Base-by-base conservation (phyloP, 2,113 vertebrate genomes). In the Bubo scandiacus region DNA sequence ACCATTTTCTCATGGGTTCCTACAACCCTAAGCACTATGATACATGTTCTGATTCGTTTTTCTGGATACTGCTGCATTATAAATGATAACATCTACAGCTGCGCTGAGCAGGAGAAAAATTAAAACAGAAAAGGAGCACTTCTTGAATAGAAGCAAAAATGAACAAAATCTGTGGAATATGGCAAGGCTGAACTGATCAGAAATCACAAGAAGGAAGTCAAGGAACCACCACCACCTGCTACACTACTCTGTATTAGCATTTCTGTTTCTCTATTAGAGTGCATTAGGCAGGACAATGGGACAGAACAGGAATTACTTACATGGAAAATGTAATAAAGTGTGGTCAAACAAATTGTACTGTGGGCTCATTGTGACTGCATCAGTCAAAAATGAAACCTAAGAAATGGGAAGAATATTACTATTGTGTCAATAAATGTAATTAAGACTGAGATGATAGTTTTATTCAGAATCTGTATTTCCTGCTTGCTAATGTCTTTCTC, bases 371-470 rank as follows among this genome's bases (percentile, higher is more conserved):
- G 34, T 72, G 59, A 86, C 77, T 0, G 0, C 38, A 82, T n/a
- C 38, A 95, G 34, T 65, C 80, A 93, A 84, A 45, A 68, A 42
- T 67, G 81, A 96, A 87, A 87, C 54, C 32, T 82, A 71, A 88
- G 61, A 95, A 75, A 86, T 80, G 15, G 32, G 23, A 57, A 72
- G 38, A 82, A 79, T 95, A 92, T 85, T 93, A 63, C 54, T 59
- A 40, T 90, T 80, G 42, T 85, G 54, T 91, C 38, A 90, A 94
- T 93, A 88, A 66, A 78, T 81, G 17, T 72, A 94, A 89, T 96
- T 94, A 94, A 91, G 40, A 21, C 42, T 77, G 67, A 66, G 32
- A 85, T 58, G 32, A 82, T 42, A 0, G 12, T 92, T 62, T 70
- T 90, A 58, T 67, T 81, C 45, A 72, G 90, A 94, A 57, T 75